Evolutionary conservation across 2,113 vertebrate species (phyloP).

Genomic region (Illadopsis cleaveri): DNA sequence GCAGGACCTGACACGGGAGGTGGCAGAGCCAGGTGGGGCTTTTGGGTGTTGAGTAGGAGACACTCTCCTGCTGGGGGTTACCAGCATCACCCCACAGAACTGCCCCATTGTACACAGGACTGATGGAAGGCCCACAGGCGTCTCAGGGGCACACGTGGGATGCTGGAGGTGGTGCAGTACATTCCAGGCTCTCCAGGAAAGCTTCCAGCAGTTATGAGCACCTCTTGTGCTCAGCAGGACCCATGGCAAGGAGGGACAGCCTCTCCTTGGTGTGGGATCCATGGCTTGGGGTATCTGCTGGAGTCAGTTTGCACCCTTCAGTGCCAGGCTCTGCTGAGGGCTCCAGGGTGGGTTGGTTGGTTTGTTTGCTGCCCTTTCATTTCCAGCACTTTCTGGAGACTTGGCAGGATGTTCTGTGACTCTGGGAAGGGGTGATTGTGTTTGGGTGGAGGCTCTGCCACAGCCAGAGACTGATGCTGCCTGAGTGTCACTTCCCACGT

Average conservation of each 20-base stretch:
- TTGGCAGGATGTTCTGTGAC: not conserved
- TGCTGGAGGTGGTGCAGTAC: not conserved
- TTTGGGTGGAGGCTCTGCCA: not conserved
- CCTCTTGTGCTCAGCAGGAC: not conserved
- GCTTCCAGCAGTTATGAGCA: not conserved
- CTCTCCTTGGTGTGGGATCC: not conserved
- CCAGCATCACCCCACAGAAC: not conserved
- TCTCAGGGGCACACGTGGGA: not conserved
- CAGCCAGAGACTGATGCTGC: not conserved
- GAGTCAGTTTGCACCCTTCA: not conserved
- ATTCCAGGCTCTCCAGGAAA: not conserved
- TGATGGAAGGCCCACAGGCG: not conserved
- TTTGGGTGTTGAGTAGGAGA: not conserved
- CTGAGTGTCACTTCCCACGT: not conserved
- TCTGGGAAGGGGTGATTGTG: not conserved
- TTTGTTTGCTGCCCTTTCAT: not conserved
- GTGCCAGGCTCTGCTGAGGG: not conserved
- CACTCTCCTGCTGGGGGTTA: too few relatives aligned
- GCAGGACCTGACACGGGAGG: not conserved
- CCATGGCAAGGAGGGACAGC: not conserved
- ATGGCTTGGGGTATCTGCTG: accelerated
- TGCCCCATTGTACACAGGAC: not conserved
- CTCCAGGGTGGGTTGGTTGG: not conserved
- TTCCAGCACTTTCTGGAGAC: not conserved
- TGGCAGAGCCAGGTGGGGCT: not conserved